Percentiles rank a stretch among this genome's conserved stretches.
These are phyloP conservation scores for Chaetodon auriga DNA, from an alignment of 2,113 vertebrate genomes.

Conservation along the genomic window DNA sequence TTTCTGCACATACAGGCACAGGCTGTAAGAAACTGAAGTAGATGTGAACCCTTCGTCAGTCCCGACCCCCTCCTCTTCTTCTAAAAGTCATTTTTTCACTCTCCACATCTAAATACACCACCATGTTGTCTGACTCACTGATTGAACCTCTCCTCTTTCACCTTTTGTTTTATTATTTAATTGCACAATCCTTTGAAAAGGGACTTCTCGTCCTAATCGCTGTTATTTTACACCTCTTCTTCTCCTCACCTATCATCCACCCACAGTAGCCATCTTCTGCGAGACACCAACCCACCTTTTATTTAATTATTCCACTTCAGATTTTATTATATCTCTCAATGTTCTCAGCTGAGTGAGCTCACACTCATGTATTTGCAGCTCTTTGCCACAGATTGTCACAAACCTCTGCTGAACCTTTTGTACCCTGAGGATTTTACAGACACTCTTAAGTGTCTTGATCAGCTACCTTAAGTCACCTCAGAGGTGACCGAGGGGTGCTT, in stretches of 20 bases:
- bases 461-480: background rate
- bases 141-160: slow-evolving; percentile 30
- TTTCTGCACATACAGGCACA: background rate
- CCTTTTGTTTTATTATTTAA: slow-evolving; percentile 32
- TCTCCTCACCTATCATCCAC: slow-evolving; percentile 22
- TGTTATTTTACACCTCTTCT: slow-evolving; percentile 16
- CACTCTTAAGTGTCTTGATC: slow-evolving; percentile 7
- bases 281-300: background rate
- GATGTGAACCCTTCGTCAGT: background rate
- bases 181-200: background rate
- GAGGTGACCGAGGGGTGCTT: background rate
- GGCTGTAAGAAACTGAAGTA: background rate
- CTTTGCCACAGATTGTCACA: background rate
- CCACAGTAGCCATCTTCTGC: slow-evolving; percentile 7
- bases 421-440: background rate
- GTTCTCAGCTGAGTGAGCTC: too few species aligned
- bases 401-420: background rate
- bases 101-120: slow-evolving; percentile 17
- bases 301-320: background rate
- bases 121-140: slow-evolving; percentile 45
- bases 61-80: slow-evolving; percentile 5
- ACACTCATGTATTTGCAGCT: background rate
- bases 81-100: background rate
- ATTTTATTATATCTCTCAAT: background rate
- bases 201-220: background rate